Evolutionary conservation across 1,140 invertebrate species (phyloP), one percentile per base, ranked within the genome.

Genomic region (Cydia pomonella): DNA sequence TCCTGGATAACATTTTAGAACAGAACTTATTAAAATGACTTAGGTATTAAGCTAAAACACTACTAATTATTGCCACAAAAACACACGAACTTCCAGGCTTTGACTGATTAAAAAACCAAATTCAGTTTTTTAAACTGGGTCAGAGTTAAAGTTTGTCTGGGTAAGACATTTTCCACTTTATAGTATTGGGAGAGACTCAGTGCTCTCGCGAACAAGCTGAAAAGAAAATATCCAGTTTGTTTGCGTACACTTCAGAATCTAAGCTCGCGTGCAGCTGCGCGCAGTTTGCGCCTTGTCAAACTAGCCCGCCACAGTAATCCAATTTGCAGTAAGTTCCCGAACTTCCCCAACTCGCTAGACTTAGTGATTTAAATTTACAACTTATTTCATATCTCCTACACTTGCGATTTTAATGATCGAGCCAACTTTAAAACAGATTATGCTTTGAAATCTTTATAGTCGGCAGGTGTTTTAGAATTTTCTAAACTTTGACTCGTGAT

Each of bases 291-390:
- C 64, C 64, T 69, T 75, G 74, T 71, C 74, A 71, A 64, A 74
- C 73, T 74, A 74, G 73, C 73, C 73, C 74, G 66, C 74, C 38
- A 25, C 66, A 38, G 63, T 75, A 75, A 75, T 75, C 74, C 74
- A 75, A 75, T 75, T 75, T 75, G 74, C 74, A 59, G 53, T 53
- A 75, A 71, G 63, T 75, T 50, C 25, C 27, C 23, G 16, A 75
- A 21, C 69, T 75, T 38, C 66, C n/a, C 13, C 27, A 64, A 75
- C 33, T 75, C 47, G 74, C 64, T 63, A 71, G 63, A 75, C 63
- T 75, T 71, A 71, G 63, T 75, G 74, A 75, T 75, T 75, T 75
- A 75, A 75, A 75, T 75, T 75, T 71, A 75, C 74, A 75, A 75
- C 63, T 75, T 71, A 27, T 38, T 64, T 66, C 74, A 71, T 75